phyloP scores from a whole-genome alignment of 2,797 vertebrate genomes.

The Lates japonicus region DNA sequence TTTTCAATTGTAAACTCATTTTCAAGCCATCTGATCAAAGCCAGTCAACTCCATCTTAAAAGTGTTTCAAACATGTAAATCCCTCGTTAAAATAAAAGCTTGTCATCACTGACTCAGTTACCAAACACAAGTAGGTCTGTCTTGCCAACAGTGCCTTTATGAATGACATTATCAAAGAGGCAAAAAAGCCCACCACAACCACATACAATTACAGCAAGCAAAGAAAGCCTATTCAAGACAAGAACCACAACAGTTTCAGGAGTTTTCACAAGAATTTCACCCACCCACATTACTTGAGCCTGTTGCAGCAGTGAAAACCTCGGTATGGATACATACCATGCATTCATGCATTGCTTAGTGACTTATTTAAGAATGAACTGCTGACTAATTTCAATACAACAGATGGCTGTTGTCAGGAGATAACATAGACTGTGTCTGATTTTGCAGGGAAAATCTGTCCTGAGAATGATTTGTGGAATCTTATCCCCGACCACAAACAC shows the following conservation, averaged over 20 bases:
- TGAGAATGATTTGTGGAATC: conserved; percentile 22
- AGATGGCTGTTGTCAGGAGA: conserved; percentile 60
- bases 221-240: conserved; percentile 24
- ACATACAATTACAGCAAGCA: conserved; percentile 25
- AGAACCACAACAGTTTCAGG: conserved; percentile 26
- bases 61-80: neutral
- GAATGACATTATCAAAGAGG: conserved; percentile 17
- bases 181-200: conserved; percentile 9
- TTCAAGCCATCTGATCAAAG: neutral
- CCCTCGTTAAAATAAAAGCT: neutral
- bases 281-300: conserved; percentile 10
- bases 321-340: conserved; percentile 55
- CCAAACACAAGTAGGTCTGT: neutral
- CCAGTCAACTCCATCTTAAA: neutral
- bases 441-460: conserved; percentile 24
- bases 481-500: conserved; percentile 19
- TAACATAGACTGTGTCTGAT: conserved; percentile 32
- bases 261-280: conserved; percentile 6
- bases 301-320: conserved; percentile 21
- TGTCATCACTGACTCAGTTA: neutral
- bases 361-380: conserved; percentile 62
- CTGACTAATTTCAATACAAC: conserved; percentile 50
- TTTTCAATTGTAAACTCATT: neutral
- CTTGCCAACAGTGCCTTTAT: neutral
- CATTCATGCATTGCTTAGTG: conserved; percentile 64